Conservation (phyloP, 2,113 vertebrate species). For the Paratilapia polleni region DNA sequence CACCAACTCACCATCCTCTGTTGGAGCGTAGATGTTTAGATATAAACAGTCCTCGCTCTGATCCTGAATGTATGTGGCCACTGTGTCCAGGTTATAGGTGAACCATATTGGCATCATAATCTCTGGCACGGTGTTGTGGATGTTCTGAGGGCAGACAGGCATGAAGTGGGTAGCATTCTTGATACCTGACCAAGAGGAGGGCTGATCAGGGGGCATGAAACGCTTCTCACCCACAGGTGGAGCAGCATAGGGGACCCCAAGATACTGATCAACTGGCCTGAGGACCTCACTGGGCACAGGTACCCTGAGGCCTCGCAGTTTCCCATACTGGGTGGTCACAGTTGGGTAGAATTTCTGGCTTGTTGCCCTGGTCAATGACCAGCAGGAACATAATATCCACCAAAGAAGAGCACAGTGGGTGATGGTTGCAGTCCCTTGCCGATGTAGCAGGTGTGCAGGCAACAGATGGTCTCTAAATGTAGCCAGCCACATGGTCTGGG, state of each 20-base stretch:
- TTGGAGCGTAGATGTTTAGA: slow-evolving; percentile 97
- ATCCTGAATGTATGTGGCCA: slow-evolving; percentile 92
- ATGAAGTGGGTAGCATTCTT: slow-evolving; percentile 96
- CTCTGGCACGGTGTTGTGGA: slow-evolving; percentile 95
- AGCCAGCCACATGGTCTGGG: slow-evolving; percentile 79
- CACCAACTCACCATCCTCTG: slow-evolving; percentile 92
- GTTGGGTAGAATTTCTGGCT: slow-evolving; percentile 91
- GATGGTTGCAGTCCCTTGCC: slow-evolving; percentile 72
- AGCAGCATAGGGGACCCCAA: slow-evolving; percentile 94
- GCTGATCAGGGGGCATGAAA: slow-evolving; percentile 95
- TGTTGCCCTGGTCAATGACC: slow-evolving; percentile 86
- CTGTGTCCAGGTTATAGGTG: slow-evolving; percentile 98
- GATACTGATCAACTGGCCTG: slow-evolving; percentile 91
- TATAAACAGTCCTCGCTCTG: slow-evolving; percentile 90
- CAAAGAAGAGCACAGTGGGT: slow-evolving; percentile 76
- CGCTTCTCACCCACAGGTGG: slow-evolving; percentile 92
- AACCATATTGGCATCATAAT: slow-evolving; percentile 99
- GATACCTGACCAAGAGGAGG: slow-evolving; percentile 89
- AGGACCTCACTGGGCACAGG: slow-evolving; percentile 95
- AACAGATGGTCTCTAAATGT: slow-evolving; percentile 76
- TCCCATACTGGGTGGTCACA: slow-evolving; percentile 95
- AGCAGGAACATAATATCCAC: slow-evolving; percentile 80
- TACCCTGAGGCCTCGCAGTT: slow-evolving; percentile 92
- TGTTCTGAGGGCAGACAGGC: slow-evolving; percentile 97
- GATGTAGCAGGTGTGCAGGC: slow-evolving; percentile 75